These are phyloP conservation scores for Maconellicoccus hirsutus DNA, from an alignment of 1,140 invertebrate species.

Conservation along the genomic window DNA sequence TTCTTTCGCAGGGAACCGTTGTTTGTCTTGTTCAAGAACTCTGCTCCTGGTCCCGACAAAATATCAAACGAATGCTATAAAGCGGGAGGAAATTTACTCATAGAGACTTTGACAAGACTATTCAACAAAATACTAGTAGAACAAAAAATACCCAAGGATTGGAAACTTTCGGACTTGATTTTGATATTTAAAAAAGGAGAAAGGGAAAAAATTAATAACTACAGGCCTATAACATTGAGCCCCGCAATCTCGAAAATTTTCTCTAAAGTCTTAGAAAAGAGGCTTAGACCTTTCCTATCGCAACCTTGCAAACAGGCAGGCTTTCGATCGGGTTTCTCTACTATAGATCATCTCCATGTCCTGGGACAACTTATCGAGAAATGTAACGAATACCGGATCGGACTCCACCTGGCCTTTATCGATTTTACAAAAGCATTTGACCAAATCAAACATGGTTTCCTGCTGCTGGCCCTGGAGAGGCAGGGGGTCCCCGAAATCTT, in stretches of 20 bases:
- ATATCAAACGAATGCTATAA: no score
- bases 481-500: no score
- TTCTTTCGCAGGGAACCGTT: no score
- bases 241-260: slow-evolving; percentile 31
- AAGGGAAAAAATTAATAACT: slow-evolving; percentile 31
- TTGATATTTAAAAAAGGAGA: slow-evolving; percentile 33
- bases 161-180: slow-evolving; percentile 32
- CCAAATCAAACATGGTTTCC: background rate
- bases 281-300: slow-evolving; percentile 30
- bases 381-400: slow-evolving; percentile 22
- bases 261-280: slow-evolving; percentile 27
- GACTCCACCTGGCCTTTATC: slow-evolving; percentile 15
- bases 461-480: background rate
- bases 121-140: slow-evolving; percentile 25
- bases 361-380: slow-evolving; percentile 24
- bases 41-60: no score
- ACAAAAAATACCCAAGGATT: slow-evolving; percentile 29
- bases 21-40: no score
- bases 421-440: slow-evolving; percentile 25
- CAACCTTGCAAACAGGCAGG: slow-evolving; percentile 34
- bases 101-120: slow-evolving; percentile 1
- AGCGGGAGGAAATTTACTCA: no score
- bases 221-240: slow-evolving; percentile 33
- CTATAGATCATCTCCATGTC: slow-evolving; percentile 25
- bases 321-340: slow-evolving; percentile 31